Percentiles rank a stretch among this genome's conserved stretches.
Evolutionary conservation across 2,797 vertebrate genomes (phyloP).

Genomic region (Rallus crepitans): DNA sequence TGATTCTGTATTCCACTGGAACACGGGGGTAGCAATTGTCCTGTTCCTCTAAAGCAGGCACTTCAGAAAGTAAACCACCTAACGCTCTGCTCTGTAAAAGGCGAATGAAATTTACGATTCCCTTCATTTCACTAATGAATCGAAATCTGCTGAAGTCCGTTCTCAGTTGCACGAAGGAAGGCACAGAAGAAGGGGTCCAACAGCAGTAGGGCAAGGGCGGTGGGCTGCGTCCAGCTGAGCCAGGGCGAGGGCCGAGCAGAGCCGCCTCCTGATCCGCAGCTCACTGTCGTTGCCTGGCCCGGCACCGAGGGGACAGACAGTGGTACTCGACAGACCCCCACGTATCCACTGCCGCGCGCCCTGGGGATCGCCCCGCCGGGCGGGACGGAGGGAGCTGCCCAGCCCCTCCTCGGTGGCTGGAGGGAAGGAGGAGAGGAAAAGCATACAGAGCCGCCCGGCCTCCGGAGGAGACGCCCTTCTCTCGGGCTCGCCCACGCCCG

Average conservation of each 20-base stretch:
- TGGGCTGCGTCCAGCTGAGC: too few relatives aligned
- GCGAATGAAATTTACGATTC: accelerated
- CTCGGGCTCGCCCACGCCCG: background rate
- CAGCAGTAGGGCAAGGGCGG: too few relatives aligned
- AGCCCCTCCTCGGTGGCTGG: background rate
- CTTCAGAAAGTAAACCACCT: too few relatives aligned
- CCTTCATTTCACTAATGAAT: background rate
- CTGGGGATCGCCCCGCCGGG: background rate
- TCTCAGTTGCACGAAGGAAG: accelerated
- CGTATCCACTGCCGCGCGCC: background rate
- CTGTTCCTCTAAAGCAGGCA: too few relatives aligned
- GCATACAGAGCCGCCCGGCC: accelerated
- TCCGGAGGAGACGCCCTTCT: slow-evolving; percentile 39
- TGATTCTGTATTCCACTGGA: background rate
- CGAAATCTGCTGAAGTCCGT: accelerated
- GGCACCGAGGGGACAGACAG: too few relatives aligned
- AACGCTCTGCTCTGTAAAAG: too few relatives aligned
- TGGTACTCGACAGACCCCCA: too few relatives aligned
- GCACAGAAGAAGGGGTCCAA: too few relatives aligned
- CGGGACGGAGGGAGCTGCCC: background rate
- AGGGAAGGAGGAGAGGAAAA: background rate
- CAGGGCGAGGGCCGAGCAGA: too few relatives aligned
- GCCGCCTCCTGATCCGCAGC: background rate
- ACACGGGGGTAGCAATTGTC: accelerated
- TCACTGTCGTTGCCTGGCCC: accelerated